Evolutionary conservation across 2,888 invertebrate species (phyloP), one percentile per base, ranked within the genome.

Genomic region (Liodrosophila aerea): DNA sequence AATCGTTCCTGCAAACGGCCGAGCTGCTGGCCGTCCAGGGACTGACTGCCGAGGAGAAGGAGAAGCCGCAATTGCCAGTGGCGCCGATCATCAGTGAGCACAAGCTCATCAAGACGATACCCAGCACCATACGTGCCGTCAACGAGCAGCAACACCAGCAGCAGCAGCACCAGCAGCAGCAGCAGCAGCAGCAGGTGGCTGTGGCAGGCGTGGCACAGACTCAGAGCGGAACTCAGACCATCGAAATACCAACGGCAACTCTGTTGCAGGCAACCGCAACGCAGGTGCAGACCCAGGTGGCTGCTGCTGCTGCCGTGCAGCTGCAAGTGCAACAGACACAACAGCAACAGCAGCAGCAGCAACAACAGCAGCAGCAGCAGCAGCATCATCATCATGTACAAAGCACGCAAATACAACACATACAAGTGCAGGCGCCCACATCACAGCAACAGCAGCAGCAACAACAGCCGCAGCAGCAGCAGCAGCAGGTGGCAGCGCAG

Each of bases 1-100:
- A 94, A 70, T 94, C 95, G 59, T 95, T 95, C 90, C 91, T 95
- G 46, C 93, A 94, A 75, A 95, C 95, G 12, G 95, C 95, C 4
- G 95, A 95, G 88, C 90, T 95, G 65, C 89, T 95, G 77, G 94
- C 94, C 76, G 94, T 95, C 49, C 94, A 95, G 88, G 95, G 95
- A 53, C 91, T 95, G 64, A 94, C 95, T 41, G 87, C 90, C n/a
- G 89, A 90, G 71, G 89, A 90, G 61, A 90, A 89, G 57, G 90
- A 89, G 47, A 89, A 89, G 62, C 88, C 89, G 15, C 88, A 87
- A 60, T 29, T 85, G 41, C 85, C 88, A 16, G 87, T 85, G 51
- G 64, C 76, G 27, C 88, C 87, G 12, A 64, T 85, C 1, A 83
- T 87, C n/a, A 86, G 85, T 40, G 89, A 89, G 8, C 86, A 89